These are phyloP conservation scores for Piprites chloris DNA, from an alignment of 2,113 vertebrate species.

Conservation along the genomic window DNA sequence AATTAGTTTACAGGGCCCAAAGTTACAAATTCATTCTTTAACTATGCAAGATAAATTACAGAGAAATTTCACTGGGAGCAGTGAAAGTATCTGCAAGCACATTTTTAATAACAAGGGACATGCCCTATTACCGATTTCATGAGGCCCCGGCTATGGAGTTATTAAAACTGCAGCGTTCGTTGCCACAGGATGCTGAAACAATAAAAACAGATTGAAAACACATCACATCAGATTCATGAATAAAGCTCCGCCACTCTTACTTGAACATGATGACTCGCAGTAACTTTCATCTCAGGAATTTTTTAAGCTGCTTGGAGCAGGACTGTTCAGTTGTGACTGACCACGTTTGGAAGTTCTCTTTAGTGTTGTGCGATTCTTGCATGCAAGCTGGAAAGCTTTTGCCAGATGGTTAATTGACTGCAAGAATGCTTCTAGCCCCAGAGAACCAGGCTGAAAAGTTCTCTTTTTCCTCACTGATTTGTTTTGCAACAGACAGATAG, in stretches of 20 bases:
- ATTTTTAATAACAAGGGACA: not conserved
- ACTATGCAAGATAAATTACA: not conserved
- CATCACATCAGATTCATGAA: not conserved
- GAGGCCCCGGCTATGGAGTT: not conserved
- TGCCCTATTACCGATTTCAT: not conserved
- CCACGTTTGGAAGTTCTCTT: not conserved
- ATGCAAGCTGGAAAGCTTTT: not conserved
- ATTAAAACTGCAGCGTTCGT: not conserved
- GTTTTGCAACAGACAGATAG: not conserved
- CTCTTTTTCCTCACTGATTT: not conserved
- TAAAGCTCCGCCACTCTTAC: not conserved
- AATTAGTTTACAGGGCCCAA: not conserved
- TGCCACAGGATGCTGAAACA: not conserved
- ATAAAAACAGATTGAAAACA: not conserved
- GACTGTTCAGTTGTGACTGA: not conserved
- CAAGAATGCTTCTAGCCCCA: not conserved
- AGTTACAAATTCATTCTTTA: not conserved
- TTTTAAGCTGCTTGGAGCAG: not conserved
- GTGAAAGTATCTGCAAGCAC: not conserved
- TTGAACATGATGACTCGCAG: not conserved
- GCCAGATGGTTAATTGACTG: not conserved
- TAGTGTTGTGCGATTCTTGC: accelerated
- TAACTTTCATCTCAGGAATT: not conserved
- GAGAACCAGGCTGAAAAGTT: not conserved
- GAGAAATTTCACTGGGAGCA: not conserved